Conservation (phyloP, 1,140 invertebrate genomes). For the Bombus waltoni region DNA sequence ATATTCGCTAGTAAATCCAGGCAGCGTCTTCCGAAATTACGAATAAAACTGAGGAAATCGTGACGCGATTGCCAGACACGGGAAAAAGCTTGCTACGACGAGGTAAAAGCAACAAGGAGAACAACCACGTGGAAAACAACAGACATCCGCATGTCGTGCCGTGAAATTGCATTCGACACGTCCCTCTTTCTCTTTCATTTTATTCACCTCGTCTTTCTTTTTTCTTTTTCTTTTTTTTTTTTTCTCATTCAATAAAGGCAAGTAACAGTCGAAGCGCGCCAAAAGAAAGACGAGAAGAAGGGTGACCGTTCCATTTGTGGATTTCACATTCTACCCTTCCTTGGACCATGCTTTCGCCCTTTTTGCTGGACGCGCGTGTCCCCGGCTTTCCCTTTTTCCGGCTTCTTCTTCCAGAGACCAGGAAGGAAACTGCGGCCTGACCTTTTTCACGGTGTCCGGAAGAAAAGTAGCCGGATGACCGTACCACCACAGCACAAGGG, state of each 20-base stretch:
- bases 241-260: constrained; percentile 48
- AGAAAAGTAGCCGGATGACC: constrained; percentile 36
- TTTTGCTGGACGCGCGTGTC: constrained; percentile 8
- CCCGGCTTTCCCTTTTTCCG: constrained; percentile 27
- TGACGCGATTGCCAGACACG: not conserved
- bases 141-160: constrained; percentile 11
- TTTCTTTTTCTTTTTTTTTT: constrained; percentile 27
- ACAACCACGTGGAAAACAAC: constrained; percentile 8
- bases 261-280: constrained; percentile 27
- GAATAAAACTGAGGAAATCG: constrained; percentile 17
- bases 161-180: constrained; percentile 38
- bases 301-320: constrained; percentile 56
- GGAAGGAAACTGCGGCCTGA: constrained; percentile 32
- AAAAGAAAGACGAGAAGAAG: not conserved
- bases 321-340: constrained; percentile 47
- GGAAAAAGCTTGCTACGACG: not conserved
- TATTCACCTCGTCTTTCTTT: not conserved
- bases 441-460: constrained; percentile 48
- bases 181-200: not conserved
- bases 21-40: not conserved
- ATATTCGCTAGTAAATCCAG: not conserved
- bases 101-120: constrained; percentile 4
- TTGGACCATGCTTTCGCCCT: constrained; percentile 19
- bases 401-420: not conserved
- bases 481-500: no score